These are phyloP conservation scores for Zoanthus sociatus DNA, from an alignment of 92 coral and sea anemone genomes.

Conservation along the genomic window DNA sequence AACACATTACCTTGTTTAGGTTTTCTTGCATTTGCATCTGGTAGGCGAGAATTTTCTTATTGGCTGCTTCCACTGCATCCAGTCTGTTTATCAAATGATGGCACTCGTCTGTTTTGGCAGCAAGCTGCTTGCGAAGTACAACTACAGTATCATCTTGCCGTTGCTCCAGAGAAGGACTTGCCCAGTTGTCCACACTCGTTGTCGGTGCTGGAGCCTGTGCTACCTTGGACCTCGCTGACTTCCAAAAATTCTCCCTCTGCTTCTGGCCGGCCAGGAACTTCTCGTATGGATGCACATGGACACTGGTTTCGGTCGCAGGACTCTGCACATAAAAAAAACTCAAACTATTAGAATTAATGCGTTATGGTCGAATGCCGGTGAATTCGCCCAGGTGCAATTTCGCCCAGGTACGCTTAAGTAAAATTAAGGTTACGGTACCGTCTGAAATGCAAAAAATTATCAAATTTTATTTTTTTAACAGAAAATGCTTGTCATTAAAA, in stretches of 20 bases:
- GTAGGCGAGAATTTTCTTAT: conserved; percentile 39
- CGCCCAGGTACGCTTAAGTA: too few species aligned
- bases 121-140: conserved; percentile 48
- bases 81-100: conserved; percentile 33
- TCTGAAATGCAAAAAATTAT: too few species aligned
- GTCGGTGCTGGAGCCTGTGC: conserved; percentile 37
- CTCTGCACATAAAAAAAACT: background rate
- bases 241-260: conserved; percentile 43
- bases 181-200: background rate
- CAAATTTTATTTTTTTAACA: too few species aligned
- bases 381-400: too few species aligned
- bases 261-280: conserved; percentile 48
- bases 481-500: too few species aligned
- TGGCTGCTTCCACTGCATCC: conserved; percentile 50
- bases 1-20: conserved; percentile 29
- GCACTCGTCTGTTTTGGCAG: conserved; percentile 50
- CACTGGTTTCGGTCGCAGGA: background rate
- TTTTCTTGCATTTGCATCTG: conserved; percentile 50
- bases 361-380: too few species aligned
- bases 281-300: conserved; percentile 41
- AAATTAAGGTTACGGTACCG: too few species aligned
- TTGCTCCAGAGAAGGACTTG: conserved; percentile 18
- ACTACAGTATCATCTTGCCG: conserved; percentile 28
- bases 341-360: background rate
- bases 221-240: conserved; percentile 25